phyloP scores from a whole-genome alignment of 2,888 invertebrate genomes.

The Lysandra coridon region DNA sequence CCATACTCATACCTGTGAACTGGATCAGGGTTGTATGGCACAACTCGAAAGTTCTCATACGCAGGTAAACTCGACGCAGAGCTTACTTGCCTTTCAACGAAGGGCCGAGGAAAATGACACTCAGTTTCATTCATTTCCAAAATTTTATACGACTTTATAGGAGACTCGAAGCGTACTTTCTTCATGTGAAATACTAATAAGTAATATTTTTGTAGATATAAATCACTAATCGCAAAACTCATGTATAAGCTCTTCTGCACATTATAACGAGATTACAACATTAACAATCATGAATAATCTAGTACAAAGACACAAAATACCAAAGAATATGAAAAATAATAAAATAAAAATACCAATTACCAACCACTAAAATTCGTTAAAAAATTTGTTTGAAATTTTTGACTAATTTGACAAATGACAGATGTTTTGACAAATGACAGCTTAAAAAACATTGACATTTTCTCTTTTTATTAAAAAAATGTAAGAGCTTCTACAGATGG shows the following conservation, averaged over 20 bases:
- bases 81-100: slow-evolving; percentile 52
- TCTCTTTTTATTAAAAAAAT: no score
- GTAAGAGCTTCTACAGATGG: no score
- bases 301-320: not conserved
- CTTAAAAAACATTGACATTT: no score
- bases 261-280: not conserved
- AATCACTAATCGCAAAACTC: not conserved
- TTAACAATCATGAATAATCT: not conserved
- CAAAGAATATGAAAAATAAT: no score
- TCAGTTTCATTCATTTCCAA: slow-evolving; percentile 61
- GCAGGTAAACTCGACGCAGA: slow-evolving; percentile 46
- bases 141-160: slow-evolving; percentile 45
- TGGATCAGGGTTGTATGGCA: slow-evolving; percentile 59
- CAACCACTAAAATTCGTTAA: no score
- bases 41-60: slow-evolving; percentile 39
- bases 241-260: not conserved
- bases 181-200: slow-evolving; percentile 53
- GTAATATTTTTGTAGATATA: not conserved
- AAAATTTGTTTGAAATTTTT: not conserved
- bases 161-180: slow-evolving; percentile 70
- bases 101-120: slow-evolving; percentile 71
- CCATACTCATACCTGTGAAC: slow-evolving; percentile 61
- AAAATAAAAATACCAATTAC: not conserved
- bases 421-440: no score
- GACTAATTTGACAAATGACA: no score